Percentiles rank a stretch among this genome's conserved stretches.
These are phyloP conservation scores for Lomographa bimaculata DNA, from an alignment of 2,888 invertebrate species.

Conservation along the genomic window DNA sequence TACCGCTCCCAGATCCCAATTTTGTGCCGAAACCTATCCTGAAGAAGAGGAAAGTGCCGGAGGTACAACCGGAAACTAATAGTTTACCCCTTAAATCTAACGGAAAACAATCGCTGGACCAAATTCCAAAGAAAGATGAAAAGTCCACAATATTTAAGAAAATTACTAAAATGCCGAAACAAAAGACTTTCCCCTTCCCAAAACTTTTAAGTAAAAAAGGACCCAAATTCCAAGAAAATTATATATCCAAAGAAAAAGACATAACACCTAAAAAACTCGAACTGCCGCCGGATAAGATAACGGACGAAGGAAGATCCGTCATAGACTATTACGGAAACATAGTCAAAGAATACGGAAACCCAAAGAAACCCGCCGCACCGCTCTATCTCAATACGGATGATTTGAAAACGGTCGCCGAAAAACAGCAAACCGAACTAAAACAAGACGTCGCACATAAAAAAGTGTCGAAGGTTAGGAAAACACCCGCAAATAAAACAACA, in stretches of 20 bases:
- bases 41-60: constrained; percentile 81
- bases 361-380: constrained; percentile 72
- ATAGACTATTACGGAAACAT: constrained; percentile 92
- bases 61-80: constrained; percentile 36
- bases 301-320: constrained; percentile 87
- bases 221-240: constrained; percentile 44
- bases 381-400: constrained; percentile 86
- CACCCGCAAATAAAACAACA: constrained; percentile 38
- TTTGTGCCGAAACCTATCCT: constrained; percentile 91
- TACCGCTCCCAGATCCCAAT: constrained; percentile 87
- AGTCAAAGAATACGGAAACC: constrained; percentile 87
- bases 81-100: constrained; percentile 35
- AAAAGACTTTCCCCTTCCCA: constrained; percentile 63
- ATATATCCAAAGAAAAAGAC: constrained; percentile 32
- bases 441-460: constrained; percentile 44
- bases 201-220: constrained; percentile 69
- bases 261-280: constrained; percentile 46
- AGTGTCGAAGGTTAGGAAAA: constrained; percentile 43
- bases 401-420: constrained; percentile 83
- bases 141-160: constrained; percentile 68
- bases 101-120: constrained; percentile 41
- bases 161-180: constrained; percentile 69
- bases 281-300: constrained; percentile 61
- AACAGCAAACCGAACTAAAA: constrained; percentile 62
- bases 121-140: constrained; percentile 61